A percentile compares a stretch with the other conserved stretches of the same genome.
These are phyloP conservation scores for Geococcyx californianus DNA, from an alignment of 2,113 vertebrate genomes.

Conservation along the genomic window DNA sequence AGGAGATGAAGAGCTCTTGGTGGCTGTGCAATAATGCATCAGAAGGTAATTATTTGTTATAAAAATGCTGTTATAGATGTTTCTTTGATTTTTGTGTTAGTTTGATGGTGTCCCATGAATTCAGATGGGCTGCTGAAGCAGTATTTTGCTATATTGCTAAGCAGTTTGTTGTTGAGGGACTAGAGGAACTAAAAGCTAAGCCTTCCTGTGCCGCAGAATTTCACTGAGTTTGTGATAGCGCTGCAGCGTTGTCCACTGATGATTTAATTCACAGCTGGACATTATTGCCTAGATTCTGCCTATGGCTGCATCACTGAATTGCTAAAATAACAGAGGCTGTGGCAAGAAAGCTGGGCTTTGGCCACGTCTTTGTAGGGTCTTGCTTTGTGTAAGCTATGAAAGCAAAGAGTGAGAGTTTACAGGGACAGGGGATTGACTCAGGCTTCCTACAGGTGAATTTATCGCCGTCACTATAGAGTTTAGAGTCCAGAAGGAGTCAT, in stretches of 20 bases:
- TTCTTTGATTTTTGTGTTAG: conserved; percentile 29
- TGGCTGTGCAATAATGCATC: conserved; percentile 31
- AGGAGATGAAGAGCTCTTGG: conserved; percentile 18
- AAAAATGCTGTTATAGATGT: conserved; percentile 28
- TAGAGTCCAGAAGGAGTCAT: background rate
- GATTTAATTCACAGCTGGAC: background rate
- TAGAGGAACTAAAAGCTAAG: background rate
- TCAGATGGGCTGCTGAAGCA: background rate
- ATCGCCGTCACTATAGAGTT: background rate
- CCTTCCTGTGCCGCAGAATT: background rate
- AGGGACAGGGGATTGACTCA: background rate
- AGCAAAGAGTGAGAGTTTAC: background rate
- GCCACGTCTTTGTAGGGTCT: background rate
- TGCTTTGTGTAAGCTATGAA: background rate
- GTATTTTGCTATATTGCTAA: background rate
- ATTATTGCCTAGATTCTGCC: background rate
- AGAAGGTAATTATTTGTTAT: conserved; percentile 57
- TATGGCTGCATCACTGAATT: background rate
- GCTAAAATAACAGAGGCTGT: background rate
- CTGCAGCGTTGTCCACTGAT: background rate
- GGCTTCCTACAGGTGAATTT: background rate
- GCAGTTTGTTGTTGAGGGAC: background rate
- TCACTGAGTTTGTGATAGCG: background rate
- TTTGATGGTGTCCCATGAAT: conserved; percentile 13
- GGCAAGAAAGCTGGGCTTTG: background rate